These are phyloP conservation scores for Chionodraco myersi DNA, from an alignment of 2,113 vertebrate genomes.

Conservation along the genomic window DNA sequence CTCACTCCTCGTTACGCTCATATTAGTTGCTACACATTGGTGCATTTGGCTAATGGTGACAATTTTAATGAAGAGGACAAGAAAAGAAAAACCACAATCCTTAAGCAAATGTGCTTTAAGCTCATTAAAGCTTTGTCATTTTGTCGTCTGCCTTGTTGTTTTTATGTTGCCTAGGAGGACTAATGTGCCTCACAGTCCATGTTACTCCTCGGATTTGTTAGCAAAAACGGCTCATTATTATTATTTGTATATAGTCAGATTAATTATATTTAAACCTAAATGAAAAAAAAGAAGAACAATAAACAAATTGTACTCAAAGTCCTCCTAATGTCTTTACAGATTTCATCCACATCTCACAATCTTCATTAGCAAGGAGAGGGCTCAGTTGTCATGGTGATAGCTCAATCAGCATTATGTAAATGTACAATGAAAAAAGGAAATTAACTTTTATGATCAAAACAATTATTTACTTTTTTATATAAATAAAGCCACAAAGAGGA, in stretches of 20 bases:
- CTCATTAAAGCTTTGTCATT: constrained; percentile 5
- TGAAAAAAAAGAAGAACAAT: not conserved
- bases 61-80: constrained; percentile 6
- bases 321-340: constrained; percentile 4
- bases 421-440: not conserved
- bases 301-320: not conserved
- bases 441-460: not conserved
- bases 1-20: constrained; percentile 6
- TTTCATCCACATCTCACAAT: not conserved
- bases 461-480: not conserved
- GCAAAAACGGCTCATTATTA: constrained; percentile 11
- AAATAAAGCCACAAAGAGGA: not conserved
- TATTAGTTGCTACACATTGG: constrained; percentile 22
- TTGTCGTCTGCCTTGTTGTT: not conserved
- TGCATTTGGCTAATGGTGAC: constrained; percentile 12
- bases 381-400: not conserved
- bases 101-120: constrained; percentile 19
- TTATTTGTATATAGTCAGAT: not conserved
- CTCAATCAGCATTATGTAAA: not conserved
- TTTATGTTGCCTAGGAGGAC: not conserved
- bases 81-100: constrained; percentile 7
- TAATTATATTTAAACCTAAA: not conserved
- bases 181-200: not conserved
- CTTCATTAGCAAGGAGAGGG: not conserved
- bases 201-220: not conserved